Conservation (phyloP, 2,888 invertebrate genomes). For the Chorisops tibialis region DNA sequence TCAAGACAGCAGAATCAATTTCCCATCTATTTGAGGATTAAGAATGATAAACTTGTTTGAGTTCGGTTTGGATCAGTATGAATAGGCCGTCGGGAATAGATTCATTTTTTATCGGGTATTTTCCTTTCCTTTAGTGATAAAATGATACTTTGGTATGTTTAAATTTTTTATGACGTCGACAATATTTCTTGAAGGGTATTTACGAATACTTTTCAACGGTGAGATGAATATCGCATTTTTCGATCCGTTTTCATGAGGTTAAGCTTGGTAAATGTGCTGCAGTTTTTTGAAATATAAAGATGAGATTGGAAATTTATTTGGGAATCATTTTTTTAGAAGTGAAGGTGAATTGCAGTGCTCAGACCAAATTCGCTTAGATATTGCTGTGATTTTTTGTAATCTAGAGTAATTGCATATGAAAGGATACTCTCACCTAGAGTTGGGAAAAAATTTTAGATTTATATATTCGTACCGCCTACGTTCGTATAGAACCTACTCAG, state of each 20-base stretch:
- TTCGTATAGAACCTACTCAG: too few species aligned
- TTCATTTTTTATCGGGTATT: slow-evolving; percentile 28
- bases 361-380: too few species aligned
- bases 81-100: slow-evolving; percentile 20
- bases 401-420: too few species aligned
- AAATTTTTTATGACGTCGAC: slow-evolving; percentile 8
- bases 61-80: slow-evolving; percentile 8
- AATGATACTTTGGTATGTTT: slow-evolving; percentile 12
- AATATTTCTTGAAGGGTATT: not conserved
- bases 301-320: too few species aligned
- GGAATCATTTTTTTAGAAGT: too few species aligned
- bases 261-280: too few species aligned
- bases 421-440: too few species aligned
- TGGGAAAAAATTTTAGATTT: too few species aligned
- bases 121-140: not conserved
- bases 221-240: not conserved
- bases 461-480: too few species aligned
- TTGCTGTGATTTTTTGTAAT: too few species aligned
- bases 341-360: too few species aligned
- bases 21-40: slow-evolving; percentile 34
- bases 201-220: not conserved
- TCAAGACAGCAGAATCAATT: slow-evolving; percentile 32
- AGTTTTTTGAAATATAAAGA: too few species aligned
- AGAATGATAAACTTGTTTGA: slow-evolving; percentile 23
- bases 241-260: not conserved